A percentile compares a stretch with the other conserved stretches of the same genome.
Conservation (phyloP, 2,888 invertebrate genomes). For the Orthosia incerta region DNA sequence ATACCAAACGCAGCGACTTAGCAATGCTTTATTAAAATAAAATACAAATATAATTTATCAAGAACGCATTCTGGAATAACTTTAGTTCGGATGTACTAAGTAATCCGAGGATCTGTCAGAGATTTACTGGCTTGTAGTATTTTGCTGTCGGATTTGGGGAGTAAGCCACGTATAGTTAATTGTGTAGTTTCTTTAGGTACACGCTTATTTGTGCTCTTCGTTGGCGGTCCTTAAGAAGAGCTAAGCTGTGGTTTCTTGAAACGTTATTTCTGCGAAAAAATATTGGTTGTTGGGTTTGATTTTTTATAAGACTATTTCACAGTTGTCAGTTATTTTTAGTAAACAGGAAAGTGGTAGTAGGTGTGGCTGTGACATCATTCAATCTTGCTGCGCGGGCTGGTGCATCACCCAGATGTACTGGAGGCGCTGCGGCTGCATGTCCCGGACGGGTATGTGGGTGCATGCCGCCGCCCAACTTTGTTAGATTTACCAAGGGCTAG, state of each 20-base stretch:
- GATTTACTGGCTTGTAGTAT: conserved; percentile 68
- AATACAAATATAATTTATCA: conserved; percentile 36
- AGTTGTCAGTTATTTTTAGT: too few relatives aligned
- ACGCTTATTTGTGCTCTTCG: conserved; percentile 24
- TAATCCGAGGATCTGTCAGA: conserved; percentile 61
- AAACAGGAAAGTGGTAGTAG: too few relatives aligned
- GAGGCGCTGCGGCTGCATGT: too few relatives aligned
- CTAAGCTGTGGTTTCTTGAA: conserved; percentile 1
- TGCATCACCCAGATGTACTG: too few relatives aligned
- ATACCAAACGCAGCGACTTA: background rate
- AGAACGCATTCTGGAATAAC: conserved; percentile 21
- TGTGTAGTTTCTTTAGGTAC: conserved; percentile 42
- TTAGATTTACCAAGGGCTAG: too few relatives aligned
- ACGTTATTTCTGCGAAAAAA: too few relatives aligned
- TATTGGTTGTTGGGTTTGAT: too few relatives aligned
- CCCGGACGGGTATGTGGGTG: too few relatives aligned
- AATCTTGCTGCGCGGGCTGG: too few relatives aligned
- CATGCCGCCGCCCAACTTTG: too few relatives aligned
- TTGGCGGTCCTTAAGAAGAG: conserved; percentile 35
- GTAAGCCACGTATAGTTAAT: conserved; percentile 48
- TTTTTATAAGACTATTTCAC: too few relatives aligned
- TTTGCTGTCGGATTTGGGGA: conserved; percentile 68
- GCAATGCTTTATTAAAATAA: conserved; percentile 24
- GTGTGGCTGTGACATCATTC: too few relatives aligned
- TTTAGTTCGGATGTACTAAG: conserved; percentile 34